Evolutionary conservation across 2,113 vertebrate genomes (phyloP).

Genomic region (Scortum barcoo): DNA sequence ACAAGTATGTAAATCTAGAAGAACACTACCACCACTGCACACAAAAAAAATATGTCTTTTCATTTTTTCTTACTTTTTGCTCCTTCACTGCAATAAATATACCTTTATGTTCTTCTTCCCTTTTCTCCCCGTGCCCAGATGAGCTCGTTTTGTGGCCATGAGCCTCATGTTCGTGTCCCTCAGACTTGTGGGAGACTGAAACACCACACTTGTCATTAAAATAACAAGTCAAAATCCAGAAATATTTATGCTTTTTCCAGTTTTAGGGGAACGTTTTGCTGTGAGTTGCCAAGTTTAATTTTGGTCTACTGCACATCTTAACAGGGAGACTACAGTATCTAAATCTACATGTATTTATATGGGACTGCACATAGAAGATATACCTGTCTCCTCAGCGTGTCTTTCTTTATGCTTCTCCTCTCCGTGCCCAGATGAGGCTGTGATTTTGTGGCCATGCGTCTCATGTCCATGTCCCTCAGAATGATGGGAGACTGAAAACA

Average conservation of each 20-base stretch:
- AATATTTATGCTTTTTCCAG: too few relatives aligned
- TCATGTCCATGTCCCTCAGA: not conserved
- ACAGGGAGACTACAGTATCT: not conserved
- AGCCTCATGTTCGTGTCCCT: not conserved
- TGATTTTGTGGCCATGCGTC: not conserved
- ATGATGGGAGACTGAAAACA: constrained; percentile 13
- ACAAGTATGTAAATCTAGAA: too few relatives aligned
- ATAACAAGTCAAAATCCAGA: too few relatives aligned
- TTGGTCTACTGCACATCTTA: not conserved
- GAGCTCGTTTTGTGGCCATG: not conserved
- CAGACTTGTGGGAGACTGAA: not conserved
- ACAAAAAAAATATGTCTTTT: too few relatives aligned
- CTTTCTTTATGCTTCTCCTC: not conserved
- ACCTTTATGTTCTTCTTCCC: not conserved
- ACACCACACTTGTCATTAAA: not conserved
- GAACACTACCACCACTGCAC: too few relatives aligned
- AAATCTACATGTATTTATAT: not conserved
- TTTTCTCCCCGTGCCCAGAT: not conserved
- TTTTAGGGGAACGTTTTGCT: too few relatives aligned
- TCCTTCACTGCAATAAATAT: too few relatives aligned
- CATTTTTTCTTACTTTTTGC: not conserved
- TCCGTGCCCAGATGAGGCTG: not conserved
- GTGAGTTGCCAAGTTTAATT: too few relatives aligned
- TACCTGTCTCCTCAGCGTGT: constrained; percentile 34
- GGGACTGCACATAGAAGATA: not conserved